These are phyloP conservation scores for Apomyelois bistriatella DNA, from an alignment of 2,888 invertebrate species.

Conservation along the genomic window DNA sequence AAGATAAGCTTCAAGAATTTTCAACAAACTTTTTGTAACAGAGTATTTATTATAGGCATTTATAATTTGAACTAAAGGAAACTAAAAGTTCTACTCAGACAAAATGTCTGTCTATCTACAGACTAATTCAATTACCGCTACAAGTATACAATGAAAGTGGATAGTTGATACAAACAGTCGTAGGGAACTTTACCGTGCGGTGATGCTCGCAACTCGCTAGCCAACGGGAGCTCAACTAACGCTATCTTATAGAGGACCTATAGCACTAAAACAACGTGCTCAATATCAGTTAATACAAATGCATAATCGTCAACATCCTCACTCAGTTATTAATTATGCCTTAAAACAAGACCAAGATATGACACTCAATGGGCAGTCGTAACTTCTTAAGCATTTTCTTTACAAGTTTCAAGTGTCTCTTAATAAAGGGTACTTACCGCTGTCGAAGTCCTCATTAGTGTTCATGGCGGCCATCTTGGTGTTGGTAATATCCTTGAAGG, in stretches of 20 bases:
- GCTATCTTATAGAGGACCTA: conserved; percentile 58
- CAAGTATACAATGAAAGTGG: conserved; percentile 37
- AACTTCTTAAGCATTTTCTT: conserved; percentile 37
- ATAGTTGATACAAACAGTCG: conserved; percentile 42
- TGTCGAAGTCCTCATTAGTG: conserved; percentile 91
- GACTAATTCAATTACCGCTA: conserved; percentile 42
- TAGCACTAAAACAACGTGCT: conserved; percentile 67
- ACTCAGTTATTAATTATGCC: conserved; percentile 30
- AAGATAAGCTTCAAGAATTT: conserved; percentile 10
- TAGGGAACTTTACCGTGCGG: conserved; percentile 72
- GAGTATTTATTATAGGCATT: not conserved
- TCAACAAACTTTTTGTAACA: not conserved
- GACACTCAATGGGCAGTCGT: conserved; percentile 29
- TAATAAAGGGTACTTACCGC: conserved; percentile 84
- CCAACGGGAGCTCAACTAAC: conserved; percentile 67
- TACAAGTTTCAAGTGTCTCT: conserved; percentile 32
- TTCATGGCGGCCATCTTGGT: conserved; percentile 93
- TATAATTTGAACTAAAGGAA: conserved; percentile 16
- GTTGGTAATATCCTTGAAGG: conserved; percentile 97
- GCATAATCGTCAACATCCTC: conserved; percentile 36
- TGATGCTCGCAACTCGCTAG: conserved; percentile 65
- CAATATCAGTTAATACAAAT: conserved; percentile 52
- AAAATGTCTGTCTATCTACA: conserved; percentile 34
- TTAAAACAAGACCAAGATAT: conserved; percentile 31
- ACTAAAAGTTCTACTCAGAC: conserved; percentile 40